These are phyloP conservation scores for Ophioninae sp. DNA, from an alignment of 2,888 invertebrate species.

Conservation along the genomic window DNA sequence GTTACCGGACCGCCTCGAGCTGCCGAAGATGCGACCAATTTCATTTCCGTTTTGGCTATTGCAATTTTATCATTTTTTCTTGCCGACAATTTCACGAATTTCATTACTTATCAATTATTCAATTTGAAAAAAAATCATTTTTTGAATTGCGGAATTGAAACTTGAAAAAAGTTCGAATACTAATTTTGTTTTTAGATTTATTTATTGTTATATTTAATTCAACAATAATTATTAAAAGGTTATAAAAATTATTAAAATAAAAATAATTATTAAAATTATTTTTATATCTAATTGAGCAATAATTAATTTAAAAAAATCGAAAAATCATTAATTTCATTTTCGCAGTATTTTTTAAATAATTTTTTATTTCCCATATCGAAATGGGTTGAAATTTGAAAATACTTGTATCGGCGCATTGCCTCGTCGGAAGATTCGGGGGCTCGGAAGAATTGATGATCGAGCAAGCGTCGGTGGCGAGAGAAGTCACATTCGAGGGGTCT, in stretches of 20 bases:
- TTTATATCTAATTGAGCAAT: no score
- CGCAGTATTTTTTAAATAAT: neutral
- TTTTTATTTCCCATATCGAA: neutral
- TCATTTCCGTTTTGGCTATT: slow-evolving; percentile 33
- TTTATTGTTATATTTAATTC: no score
- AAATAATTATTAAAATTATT: neutral
- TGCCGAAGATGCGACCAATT: slow-evolving; percentile 31
- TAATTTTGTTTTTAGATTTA: no score
- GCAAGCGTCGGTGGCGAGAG: slow-evolving; percentile 66
- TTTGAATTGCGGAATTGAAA: no score
- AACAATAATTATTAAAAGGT: no score
- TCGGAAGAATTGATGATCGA: slow-evolving; percentile 55
- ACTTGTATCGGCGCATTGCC: slow-evolving; percentile 39
- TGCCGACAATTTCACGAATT: no score
- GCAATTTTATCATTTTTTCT: no score
- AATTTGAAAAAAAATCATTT: no score
- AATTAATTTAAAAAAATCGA: no score
- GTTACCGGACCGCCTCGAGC: slow-evolving; percentile 21
- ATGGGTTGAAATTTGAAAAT: slow-evolving; percentile 11
- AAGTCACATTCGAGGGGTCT: slow-evolving; percentile 70
- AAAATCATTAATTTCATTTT: no score
- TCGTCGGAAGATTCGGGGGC: slow-evolving; percentile 17
- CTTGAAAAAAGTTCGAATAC: no score
- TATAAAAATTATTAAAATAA: neutral
- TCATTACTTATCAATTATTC: no score